These are phyloP conservation scores for Papilio xuthus DNA, from an alignment of 1,140 invertebrate species.

Conservation along the genomic window DNA sequence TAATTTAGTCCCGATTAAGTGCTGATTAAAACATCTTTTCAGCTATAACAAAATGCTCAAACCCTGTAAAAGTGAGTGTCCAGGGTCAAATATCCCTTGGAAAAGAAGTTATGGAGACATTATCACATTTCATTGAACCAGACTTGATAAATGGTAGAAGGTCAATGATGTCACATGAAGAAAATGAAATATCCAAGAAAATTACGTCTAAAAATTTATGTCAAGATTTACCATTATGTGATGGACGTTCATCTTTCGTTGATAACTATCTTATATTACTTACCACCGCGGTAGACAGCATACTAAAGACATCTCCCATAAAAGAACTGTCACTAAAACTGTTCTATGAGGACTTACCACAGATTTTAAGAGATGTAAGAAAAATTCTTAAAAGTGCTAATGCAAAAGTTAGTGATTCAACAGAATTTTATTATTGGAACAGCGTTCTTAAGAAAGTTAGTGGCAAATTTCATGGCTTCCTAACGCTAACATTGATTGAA, in stretches of 20 bases:
- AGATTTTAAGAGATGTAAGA: conserved; percentile 50
- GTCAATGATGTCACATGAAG: conserved; percentile 35
- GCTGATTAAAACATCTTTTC: conserved; percentile 8
- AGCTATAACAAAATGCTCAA: conserved; percentile 30
- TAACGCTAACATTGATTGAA: conserved; percentile 41
- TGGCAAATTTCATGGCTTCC: conserved; percentile 57
- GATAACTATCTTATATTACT: conserved; percentile 57
- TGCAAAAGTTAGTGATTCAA: conserved; percentile 47
- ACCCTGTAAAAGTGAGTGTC: conserved; percentile 53
- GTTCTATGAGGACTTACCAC: conserved; percentile 53
- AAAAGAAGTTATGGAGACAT: conserved; percentile 54
- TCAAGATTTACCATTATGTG: conserved; percentile 53
- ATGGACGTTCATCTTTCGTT: conserved; percentile 48
- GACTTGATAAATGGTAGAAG: conserved; percentile 43
- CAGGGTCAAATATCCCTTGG: conserved; percentile 56
- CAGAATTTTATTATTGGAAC: conserved; percentile 54
- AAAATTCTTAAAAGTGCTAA: conserved; percentile 49
- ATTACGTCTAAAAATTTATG: conserved; percentile 54
- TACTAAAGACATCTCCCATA: conserved; percentile 44
- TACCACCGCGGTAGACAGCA: conserved; percentile 48
- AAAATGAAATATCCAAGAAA: conserved; percentile 50
- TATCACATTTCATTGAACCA: conserved; percentile 45
- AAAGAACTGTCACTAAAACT: conserved; percentile 36
- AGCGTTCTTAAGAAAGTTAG: conserved; percentile 64
- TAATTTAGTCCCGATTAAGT: too few species aligned